Base-by-base conservation (phyloP, 2,888 invertebrate species). In the Cheilosia soror region DNA sequence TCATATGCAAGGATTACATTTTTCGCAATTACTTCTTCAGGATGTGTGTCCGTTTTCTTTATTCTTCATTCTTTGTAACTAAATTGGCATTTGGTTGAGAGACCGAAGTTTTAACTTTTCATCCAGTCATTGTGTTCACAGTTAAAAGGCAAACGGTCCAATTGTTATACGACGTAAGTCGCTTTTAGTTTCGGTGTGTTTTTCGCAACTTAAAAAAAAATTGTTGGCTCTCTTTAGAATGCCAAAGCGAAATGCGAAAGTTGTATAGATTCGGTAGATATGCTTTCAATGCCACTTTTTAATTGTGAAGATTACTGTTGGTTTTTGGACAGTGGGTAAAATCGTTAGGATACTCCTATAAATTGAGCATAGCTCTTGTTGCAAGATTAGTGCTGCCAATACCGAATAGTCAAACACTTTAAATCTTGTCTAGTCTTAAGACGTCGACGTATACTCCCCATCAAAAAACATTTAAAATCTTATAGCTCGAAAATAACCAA, bases 1-100 rank as follows among this genome's bases (percentile, higher is more conserved):
- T 76, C 63, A 68, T 69, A 60, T 27, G 57, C 33, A 57, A 63
- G 71, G 81, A 82, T 82, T 77, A 65, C 25, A 77, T 82, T 82
- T 77, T 71, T 58, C 69, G 65, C 63, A 58, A 81, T 71, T 81
- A 71, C 58, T 63, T 65, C 62, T 58, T 4, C 42, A 65, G 76
- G 69, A 81, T 76, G 40, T 76, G 68, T 58, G 69, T 76, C 42
- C 20, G 20, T 53, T 63, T 77, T 29, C n/a, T n/a, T 40, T 57
- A 57, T 57, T 47, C 27, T 37, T 27, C 6, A 44, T 40, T 55
- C n/a, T 73, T 47, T 68, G 27, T 63, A 69, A 69, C 60, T 80
- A 51, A 75, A 69, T 76, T 81, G 69, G 75, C 75, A 81, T 76
- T 73, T 69, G 68, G 76, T 51, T 75, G 51, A 20, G 27, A 42